phyloP scores from a whole-genome alignment of 2,888 invertebrate genomes.

The Sarcophaga variegata region DNA sequence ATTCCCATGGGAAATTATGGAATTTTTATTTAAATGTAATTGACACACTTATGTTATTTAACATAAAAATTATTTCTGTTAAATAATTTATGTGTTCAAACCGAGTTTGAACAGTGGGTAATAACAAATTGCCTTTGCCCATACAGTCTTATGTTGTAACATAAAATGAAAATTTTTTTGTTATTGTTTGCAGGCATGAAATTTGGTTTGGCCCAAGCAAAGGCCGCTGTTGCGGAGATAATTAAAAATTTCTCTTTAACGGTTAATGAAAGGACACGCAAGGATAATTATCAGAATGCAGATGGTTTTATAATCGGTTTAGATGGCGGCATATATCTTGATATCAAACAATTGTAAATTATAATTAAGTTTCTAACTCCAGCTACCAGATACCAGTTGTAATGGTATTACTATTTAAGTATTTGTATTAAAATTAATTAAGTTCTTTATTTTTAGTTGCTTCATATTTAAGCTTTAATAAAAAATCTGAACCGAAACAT shows the following conservation, averaged over 20 bases:
- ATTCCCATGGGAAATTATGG: no score
- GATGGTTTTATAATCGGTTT: slow-evolving; percentile 67
- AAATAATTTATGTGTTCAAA: no score
- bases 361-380: not conserved
- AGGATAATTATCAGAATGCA: slow-evolving; percentile 61
- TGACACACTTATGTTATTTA: no score
- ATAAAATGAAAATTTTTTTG: not conserved
- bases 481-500: no score
- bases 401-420: slow-evolving; percentile 8
- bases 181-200: slow-evolving; percentile 57
- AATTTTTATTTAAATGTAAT: no score
- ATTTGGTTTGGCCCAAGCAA: slow-evolving; percentile 65
- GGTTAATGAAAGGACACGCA: slow-evolving; percentile 62
- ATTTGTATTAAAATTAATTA: slow-evolving; percentile 11
- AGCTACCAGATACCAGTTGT: not conserved
- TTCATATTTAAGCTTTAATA: no score
- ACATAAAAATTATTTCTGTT: no score
- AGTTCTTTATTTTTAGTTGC: not conserved
- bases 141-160: not conserved
- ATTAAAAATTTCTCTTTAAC: slow-evolving; percentile 67
- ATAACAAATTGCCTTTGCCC: no score
- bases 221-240: slow-evolving; percentile 68
- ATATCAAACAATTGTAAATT: slow-evolving; percentile 42
- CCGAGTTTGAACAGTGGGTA: no score
- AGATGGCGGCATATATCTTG: slow-evolving; percentile 65